phyloP scores from a whole-genome alignment of 2,888 invertebrate species.

The Nomada lathburiana region DNA sequence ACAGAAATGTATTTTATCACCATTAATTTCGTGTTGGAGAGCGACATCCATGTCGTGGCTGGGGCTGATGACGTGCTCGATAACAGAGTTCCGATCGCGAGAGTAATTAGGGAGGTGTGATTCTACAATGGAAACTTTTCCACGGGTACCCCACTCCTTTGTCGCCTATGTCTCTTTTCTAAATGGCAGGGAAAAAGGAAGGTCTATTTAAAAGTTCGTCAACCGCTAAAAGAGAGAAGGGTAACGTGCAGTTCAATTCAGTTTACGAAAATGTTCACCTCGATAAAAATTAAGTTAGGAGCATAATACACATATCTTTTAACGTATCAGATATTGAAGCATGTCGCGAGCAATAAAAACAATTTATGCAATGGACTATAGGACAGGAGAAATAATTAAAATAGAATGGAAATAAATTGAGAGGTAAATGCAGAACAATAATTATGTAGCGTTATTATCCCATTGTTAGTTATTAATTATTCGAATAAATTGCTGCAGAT shows the following conservation, averaged over 20 bases:
- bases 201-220: neutral
- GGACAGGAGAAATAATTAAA: too few relatives aligned
- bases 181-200: neutral
- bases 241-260: neutral
- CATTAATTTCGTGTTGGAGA: slow-evolving; percentile 36
- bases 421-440: too few relatives aligned
- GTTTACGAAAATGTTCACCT: slow-evolving; percentile 18
- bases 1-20: slow-evolving; percentile 19
- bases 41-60: slow-evolving; percentile 4
- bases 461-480: too few relatives aligned
- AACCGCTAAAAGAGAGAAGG: neutral
- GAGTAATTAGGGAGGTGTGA: slow-evolving; percentile 40
- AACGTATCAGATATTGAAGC: too few relatives aligned
- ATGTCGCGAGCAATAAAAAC: too few relatives aligned
- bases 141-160: neutral
- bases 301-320: too few relatives aligned
- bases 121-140: slow-evolving; percentile 39
- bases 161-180: neutral
- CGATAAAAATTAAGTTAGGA: slow-evolving; percentile 6
- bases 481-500: too few relatives aligned
- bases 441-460: too few relatives aligned
- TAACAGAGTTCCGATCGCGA: slow-evolving; percentile 33
- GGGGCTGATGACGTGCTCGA: slow-evolving; percentile 33
- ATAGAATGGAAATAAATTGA: too few relatives aligned
- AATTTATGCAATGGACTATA: too few relatives aligned